These are phyloP conservation scores for Plagodis pulveraria DNA, from an alignment of 2,888 invertebrate species.

Conservation along the genomic window DNA sequence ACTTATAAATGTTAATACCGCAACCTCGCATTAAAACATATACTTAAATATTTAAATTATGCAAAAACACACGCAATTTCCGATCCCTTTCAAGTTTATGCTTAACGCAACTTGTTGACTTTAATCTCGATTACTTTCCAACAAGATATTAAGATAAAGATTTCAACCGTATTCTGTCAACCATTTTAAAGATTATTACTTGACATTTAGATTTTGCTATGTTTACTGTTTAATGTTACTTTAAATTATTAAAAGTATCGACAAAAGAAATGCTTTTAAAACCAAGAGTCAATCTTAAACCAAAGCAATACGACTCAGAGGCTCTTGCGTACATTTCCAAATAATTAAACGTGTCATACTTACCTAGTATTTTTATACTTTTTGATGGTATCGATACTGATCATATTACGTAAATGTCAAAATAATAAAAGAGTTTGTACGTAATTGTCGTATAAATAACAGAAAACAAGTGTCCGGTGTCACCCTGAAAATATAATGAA, in stretches of 20 bases:
- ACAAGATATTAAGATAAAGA: constrained; percentile 40
- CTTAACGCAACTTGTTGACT: constrained; percentile 25
- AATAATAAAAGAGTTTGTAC: constrained; percentile 25
- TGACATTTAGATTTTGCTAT: constrained; percentile 39
- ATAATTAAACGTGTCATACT: neutral
- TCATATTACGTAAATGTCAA: constrained; percentile 33
- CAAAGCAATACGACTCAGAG: constrained; percentile 6
- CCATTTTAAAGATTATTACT: constrained; percentile 35
- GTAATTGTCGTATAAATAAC: constrained; percentile 19
- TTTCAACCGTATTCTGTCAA: constrained; percentile 21
- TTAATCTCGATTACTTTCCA: constrained; percentile 34
- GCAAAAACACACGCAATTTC: constrained; percentile 29
- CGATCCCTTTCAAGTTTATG: constrained; percentile 30
- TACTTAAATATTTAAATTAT: constrained; percentile 22
- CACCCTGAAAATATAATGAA: constrained; percentile 21
- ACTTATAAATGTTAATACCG: constrained; percentile 10
- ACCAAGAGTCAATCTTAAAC: constrained; percentile 4
- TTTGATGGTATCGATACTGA: constrained; percentile 6
- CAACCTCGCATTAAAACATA: constrained; percentile 20
- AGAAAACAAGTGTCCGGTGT: constrained; percentile 21
- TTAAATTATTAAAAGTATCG: constrained; percentile 13
- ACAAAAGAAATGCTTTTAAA: constrained; percentile 6
- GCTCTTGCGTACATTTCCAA: neutral
- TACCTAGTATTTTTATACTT: constrained; percentile 12
- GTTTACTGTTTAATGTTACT: constrained; percentile 15